Evolutionary conservation across 2,797 vertebrate species (phyloP).

Genomic region (Sitta carolinensis): DNA sequence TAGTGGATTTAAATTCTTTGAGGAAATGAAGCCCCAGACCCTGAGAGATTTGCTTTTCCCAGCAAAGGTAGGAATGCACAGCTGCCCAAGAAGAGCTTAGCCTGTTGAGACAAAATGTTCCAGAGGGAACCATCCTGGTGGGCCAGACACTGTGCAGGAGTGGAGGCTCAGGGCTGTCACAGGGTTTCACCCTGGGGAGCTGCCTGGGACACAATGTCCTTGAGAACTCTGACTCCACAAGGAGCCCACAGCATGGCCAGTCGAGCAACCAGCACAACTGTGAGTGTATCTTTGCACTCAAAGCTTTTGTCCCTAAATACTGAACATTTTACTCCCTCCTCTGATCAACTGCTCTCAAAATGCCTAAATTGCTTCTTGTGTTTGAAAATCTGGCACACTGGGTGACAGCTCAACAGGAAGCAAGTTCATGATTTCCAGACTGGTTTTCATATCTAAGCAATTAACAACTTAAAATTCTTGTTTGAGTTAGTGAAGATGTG

Average conservation of each 20-base stretch:
- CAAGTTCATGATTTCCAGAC: background rate
- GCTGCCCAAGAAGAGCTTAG: background rate
- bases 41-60: background rate
- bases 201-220: background rate
- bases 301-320: background rate
- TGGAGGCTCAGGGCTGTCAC: background rate
- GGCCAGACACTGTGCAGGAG: background rate
- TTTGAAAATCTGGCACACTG: background rate
- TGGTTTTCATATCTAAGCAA: background rate
- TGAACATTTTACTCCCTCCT: background rate
- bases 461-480: background rate
- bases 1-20: background rate
- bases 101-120: background rate
- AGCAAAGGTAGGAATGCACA: background rate
- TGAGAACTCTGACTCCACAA: background rate
- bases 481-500: background rate
- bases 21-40: background rate
- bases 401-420: background rate
- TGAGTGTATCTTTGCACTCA: too few relatives aligned
- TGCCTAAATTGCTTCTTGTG: background rate
- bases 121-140: background rate
- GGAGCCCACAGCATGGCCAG: background rate
- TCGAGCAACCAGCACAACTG: accelerated
- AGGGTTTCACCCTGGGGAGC: background rate
- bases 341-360: background rate